Evolutionary conservation across 2,113 vertebrate genomes (phyloP), one percentile per base, ranked within the genome.

Genomic region (Sinocyclocheilus maitianheensis): DNA sequence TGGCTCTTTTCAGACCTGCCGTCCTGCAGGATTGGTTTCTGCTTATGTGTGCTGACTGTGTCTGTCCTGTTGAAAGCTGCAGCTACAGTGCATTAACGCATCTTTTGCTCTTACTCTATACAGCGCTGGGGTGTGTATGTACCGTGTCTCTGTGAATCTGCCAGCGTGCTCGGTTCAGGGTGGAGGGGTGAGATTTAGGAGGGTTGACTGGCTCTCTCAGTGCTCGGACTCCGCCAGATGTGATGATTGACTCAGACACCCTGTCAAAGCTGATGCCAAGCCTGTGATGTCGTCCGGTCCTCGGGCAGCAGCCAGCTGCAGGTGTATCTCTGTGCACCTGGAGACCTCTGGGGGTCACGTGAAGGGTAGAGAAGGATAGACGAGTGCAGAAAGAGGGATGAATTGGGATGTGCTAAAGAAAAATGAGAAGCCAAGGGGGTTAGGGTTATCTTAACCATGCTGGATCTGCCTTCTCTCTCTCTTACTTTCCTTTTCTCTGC

Each of bases 221-320:
- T 75, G 84, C 89, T 84, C 74, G 12, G 77, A 86, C 89, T 88
- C 87, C 83, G 84, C 87, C 83, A 89, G 86, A 89, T 89, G 89
- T 22, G 22, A 83, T 90, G 90, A 93, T 92, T 88, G 84, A 91
- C 91, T 92, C 63, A 80, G 88, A 91, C 90, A 89, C 83, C 90
- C 87, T 91, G 92, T 92, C 91, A 93, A 92, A 93, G 88, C 91
- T 87, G 87, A 92, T 90, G 91, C 92, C 90, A 90, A 87, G 85
- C 88, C 87, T 89, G 92, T 87, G 86, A 88, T 74, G 85, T 75
- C 77, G 84, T 90, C 90, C 90, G 86, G 89, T 90, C 88, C 81
- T 77, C 86, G 83, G 86, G 85, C 88, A 85, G 89, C 71, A 6
- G 87, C 85, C 79, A 84, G 85, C 89, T 83, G 89, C 78, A 7